Evolutionary conservation across 2,888 invertebrate genomes (phyloP).

Genomic region (Theristus sp.): DNA sequence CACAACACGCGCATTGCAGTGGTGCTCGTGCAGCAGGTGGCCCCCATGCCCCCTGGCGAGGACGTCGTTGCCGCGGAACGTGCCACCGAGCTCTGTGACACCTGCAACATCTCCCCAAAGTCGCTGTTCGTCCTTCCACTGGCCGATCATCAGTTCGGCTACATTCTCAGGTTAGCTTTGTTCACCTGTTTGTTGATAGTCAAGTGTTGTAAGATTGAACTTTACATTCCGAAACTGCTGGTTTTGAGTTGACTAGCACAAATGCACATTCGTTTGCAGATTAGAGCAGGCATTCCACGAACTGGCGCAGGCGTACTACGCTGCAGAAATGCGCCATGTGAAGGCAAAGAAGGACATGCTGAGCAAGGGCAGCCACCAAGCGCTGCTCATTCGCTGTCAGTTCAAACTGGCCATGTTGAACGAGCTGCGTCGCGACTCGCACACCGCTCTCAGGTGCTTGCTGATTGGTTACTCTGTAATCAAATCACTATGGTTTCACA

Average conservation of each 20-base stretch:
- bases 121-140: conserved; percentile 64
- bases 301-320: conserved; percentile 75
- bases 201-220: too few relatives aligned
- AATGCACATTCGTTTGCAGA: too few relatives aligned
- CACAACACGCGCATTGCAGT: conserved; percentile 49
- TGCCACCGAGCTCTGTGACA: conserved; percentile 67
- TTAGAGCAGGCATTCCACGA: conserved; percentile 84
- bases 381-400: conserved; percentile 72
- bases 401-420: conserved; percentile 89
- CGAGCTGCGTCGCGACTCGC: conserved; percentile 73
- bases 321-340: conserved; percentile 62
- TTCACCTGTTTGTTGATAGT: too few relatives aligned
- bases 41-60: conserved; percentile 22
- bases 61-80: conserved; percentile 62
- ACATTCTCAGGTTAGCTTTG: conserved; percentile 40
- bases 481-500: conserved; percentile 4
- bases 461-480: background rate
- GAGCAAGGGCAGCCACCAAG: conserved; percentile 1
- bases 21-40: conserved; percentile 64
- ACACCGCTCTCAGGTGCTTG: conserved; percentile 49
- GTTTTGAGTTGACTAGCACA: too few relatives aligned
- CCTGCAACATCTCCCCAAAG: conserved; percentile 77
- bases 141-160: conserved; percentile 52
- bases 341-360: conserved; percentile 58
- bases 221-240: too few relatives aligned